Base-by-base conservation (phyloP, 1,140 invertebrate genomes). In the Phymorhynchus buccinoides region DNA sequence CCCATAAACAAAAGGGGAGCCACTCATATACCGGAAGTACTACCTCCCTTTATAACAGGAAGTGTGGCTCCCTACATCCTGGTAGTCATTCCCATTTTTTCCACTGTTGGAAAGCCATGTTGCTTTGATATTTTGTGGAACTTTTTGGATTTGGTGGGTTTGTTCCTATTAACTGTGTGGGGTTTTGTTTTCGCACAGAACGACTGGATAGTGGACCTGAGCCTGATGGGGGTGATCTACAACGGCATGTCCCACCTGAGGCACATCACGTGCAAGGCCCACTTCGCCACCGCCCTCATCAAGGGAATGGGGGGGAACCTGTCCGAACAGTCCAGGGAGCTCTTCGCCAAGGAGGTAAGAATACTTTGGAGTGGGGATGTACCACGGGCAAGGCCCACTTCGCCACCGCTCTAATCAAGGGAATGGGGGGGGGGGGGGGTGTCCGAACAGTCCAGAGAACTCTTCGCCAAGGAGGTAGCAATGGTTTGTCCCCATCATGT, bases 391-490 rank as follows among this genome's bases (percentile, higher is more conserved):
- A 95, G 88, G 91, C 94, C 14, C 94, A 96, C 80, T 96, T 97
- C 92, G 92, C 94, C 12, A 93, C 96, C n/a, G 94, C 93, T 86
- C 90, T 97, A n/a, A 94, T 96, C 42, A 94, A 95, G 85, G 96
- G 96, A 37, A 92, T 96, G 6, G 95, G 95, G 35, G 94, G 95
- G n/a, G 95, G 95, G 88, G 91, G n/a, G n/a, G n/a, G n/a, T 96
- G 3, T 93, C 93, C 27, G 90, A 94, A 81, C 88, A 92, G 37
- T 93, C 92, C 32, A 94, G 93, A 89, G 94, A 95, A 86, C 89
- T 93, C 78, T 96, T 96, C 93, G 94, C 94, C 0, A 94, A 95
- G 90, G 93, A 95, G 92, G 95, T 96, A 89, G n/a, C n/a, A n/a
- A n/a, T n/a, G n/a, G n/a, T n/a, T n/a, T n/a, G n/a, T n/a, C n/a